A percentile compares a stretch with the other conserved stretches of the same genome.
phyloP scores from a whole-genome alignment of 2,113 vertebrate genomes.

The Myotis lucifugus region DNA sequence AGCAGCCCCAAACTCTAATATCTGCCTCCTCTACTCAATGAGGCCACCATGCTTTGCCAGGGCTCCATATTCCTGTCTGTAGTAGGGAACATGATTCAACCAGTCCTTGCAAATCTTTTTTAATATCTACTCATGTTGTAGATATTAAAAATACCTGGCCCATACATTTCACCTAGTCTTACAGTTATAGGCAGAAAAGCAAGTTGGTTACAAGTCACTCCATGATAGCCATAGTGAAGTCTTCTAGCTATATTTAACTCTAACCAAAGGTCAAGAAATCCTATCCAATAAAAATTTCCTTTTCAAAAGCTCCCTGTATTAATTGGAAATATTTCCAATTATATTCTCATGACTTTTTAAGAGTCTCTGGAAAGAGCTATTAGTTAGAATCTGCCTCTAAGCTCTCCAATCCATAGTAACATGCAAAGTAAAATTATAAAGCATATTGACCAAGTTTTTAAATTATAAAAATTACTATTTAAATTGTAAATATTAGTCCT shows the following conservation, averaged over 20 bases:
- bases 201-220: background rate
- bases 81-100: background rate
- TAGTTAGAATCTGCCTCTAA: background rate
- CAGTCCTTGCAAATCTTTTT: background rate
- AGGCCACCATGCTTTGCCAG: background rate
- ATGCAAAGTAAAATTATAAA: constrained; percentile 13
- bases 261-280: background rate
- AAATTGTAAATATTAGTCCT: background rate
- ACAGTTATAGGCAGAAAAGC: background rate
- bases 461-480: background rate
- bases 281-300: background rate
- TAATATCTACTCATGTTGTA: background rate
- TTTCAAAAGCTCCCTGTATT: background rate
- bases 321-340: background rate
- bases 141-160: background rate
- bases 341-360: background rate
- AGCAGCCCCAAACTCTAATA: background rate
- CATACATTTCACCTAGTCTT: background rate
- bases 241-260: background rate
- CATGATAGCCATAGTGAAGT: background rate
- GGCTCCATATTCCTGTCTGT: background rate
- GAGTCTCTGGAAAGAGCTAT: background rate
- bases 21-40: background rate
- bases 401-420: background rate
- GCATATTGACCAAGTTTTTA: background rate